These are phyloP conservation scores for Sisor rabdophorus DNA, from an alignment of 2,113 vertebrate genomes.

Conservation along the genomic window DNA sequence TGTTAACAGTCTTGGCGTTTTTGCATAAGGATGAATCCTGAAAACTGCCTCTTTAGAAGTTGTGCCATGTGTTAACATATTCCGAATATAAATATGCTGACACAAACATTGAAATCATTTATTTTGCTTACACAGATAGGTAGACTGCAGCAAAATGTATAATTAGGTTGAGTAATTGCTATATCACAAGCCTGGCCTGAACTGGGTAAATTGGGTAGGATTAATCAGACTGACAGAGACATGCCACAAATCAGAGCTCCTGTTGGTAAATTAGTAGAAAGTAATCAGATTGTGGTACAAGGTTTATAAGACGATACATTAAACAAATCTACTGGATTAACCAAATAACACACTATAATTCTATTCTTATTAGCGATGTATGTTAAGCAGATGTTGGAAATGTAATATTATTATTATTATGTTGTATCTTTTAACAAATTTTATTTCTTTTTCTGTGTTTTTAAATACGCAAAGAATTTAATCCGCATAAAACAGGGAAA, in stretches of 20 bases:
- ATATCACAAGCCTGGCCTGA: constrained; percentile 20
- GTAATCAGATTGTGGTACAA: constrained; percentile 26
- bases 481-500: neutral
- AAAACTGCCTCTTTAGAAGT: neutral
- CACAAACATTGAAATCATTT: neutral
- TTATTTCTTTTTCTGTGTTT: neutral
- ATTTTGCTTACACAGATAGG: constrained; percentile 12
- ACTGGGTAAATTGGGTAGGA: constrained; percentile 31
- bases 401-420: neutral
- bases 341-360: neutral
- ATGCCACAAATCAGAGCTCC: constrained; percentile 8
- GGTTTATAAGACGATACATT: neutral
- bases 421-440: constrained; percentile 2
- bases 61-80: neutral
- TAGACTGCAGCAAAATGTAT: constrained; percentile 15
- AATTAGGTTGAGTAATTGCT: constrained; percentile 27
- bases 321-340: constrained; percentile 23
- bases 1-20: neutral
- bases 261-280: constrained; percentile 4
- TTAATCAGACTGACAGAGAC: constrained; percentile 30
- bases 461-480: too few species aligned
- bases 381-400: neutral
- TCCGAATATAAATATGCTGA: neutral
- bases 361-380: neutral
- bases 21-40: neutral